These are phyloP conservation scores for Zootermopsis nevadensis DNA, from an alignment of 2,888 invertebrate species.

Conservation along the genomic window DNA sequence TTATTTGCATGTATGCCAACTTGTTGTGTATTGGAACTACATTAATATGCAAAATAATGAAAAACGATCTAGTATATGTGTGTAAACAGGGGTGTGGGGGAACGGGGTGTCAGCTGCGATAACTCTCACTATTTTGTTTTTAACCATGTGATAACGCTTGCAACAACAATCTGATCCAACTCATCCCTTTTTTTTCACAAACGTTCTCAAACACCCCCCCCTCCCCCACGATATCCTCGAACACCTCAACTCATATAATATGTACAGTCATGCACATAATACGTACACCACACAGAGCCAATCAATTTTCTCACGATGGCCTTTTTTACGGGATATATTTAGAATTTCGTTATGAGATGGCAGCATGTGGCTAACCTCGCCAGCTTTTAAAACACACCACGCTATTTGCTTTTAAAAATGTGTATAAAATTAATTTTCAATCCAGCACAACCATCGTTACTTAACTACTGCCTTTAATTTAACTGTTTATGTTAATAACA, in stretches of 20 bases:
- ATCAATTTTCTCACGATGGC: slow-evolving; percentile 11
- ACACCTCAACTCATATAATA: neutral
- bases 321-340: slow-evolving; percentile 14
- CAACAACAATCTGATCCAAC: slow-evolving; percentile 20
- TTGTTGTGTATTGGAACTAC: slow-evolving; percentile 45
- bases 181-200: neutral
- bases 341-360: neutral
- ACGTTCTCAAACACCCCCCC: neutral
- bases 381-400: neutral
- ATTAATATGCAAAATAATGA: slow-evolving; percentile 52
- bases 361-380: neutral
- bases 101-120: slow-evolving; percentile 27
- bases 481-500: neutral
- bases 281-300: neutral
- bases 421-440: neutral
- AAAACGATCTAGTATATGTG: slow-evolving; percentile 44
- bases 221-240: neutral
- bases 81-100: neutral
- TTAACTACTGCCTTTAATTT: neutral
- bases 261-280: slow-evolving; percentile 31
- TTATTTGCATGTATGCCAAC: slow-evolving; percentile 13
- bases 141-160: slow-evolving; percentile 27
- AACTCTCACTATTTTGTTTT: slow-evolving; percentile 42
- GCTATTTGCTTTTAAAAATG: neutral
- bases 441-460: neutral